phyloP scores from a whole-genome alignment of 2,797 vertebrate genomes.

The Xyrichtys novacula region DNA sequence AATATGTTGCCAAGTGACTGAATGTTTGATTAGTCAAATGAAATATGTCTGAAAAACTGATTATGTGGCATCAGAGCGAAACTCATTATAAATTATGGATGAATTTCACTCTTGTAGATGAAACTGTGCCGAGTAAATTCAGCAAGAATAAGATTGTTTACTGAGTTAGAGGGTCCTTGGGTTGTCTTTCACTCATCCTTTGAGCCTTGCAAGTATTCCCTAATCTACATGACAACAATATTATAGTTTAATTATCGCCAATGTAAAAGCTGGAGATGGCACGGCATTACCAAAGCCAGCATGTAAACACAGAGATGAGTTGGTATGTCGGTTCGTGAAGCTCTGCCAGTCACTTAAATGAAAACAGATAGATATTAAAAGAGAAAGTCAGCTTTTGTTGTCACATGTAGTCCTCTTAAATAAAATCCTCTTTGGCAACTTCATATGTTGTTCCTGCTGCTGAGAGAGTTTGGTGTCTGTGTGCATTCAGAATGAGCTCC shows the following conservation, averaged over 20 bases:
- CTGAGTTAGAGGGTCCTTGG: slow-evolving; percentile 58
- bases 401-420: not conserved
- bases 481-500: slow-evolving; percentile 30
- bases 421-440: not conserved
- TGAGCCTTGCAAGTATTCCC: slow-evolving; percentile 46
- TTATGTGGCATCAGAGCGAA: slow-evolving; percentile 69
- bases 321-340: slow-evolving; percentile 17
- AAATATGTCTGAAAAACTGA: slow-evolving; percentile 72
- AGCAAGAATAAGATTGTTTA: slow-evolving; percentile 61
- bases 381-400: not conserved
- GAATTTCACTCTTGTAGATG: slow-evolving; percentile 53
- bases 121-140: slow-evolving; percentile 61
- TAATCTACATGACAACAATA: slow-evolving; percentile 47
- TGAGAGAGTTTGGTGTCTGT: not conserved
- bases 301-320: not conserved
- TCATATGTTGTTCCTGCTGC: slow-evolving; percentile 7
- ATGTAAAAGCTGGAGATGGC: slow-evolving; percentile 39
- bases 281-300: slow-evolving; percentile 6
- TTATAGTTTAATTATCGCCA: slow-evolving; percentile 50
- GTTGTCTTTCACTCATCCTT: slow-evolving; percentile 51
- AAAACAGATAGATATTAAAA: slow-evolving; percentile 1
- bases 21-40: slow-evolving; percentile 69
- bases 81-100: slow-evolving; percentile 77
- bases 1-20: slow-evolving; percentile 62
- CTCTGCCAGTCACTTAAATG: slow-evolving; percentile 12